phyloP scores from a whole-genome alignment of 2,888 invertebrate genomes.

The Tetrapedia diversipes region DNA sequence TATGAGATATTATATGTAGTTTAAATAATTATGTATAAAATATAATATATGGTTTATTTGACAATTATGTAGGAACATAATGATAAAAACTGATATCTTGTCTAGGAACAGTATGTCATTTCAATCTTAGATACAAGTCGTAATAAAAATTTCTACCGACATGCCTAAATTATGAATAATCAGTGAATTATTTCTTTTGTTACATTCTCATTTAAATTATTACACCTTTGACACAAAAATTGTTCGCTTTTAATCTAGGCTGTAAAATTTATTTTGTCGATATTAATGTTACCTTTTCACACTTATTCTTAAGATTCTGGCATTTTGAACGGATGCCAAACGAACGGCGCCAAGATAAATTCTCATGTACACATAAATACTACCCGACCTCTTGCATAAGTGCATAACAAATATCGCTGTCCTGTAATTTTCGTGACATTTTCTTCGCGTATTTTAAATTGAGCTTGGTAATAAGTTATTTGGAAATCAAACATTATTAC shows the following conservation, averaged over 20 bases:
- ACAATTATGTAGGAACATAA: no score
- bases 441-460: conserved; percentile 1
- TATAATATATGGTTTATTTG: no score
- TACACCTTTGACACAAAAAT: background rate
- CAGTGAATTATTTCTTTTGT: no score
- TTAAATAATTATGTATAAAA: no score
- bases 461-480: background rate
- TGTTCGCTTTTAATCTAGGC: background rate
- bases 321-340: conserved; percentile 36
- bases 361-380: conserved; percentile 30
- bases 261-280: background rate
- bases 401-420: conserved; percentile 11
- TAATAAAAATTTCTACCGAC: no score
- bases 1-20: no score
- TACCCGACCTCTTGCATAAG: conserved; percentile 33
- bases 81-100: no score
- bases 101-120: no score
- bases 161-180: no score
- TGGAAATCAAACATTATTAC: background rate
- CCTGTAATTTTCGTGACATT: conserved; percentile 14
- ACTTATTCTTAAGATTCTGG: conserved; percentile 11
- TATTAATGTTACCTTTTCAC: background rate
- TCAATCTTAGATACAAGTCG: no score
- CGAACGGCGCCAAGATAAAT: conserved; percentile 38
- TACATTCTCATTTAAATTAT: background rate